Evolutionary conservation across 2,797 vertebrate genomes (phyloP), one percentile per base, ranked within the genome.

Genomic region (Clarias laeviceps): DNA sequence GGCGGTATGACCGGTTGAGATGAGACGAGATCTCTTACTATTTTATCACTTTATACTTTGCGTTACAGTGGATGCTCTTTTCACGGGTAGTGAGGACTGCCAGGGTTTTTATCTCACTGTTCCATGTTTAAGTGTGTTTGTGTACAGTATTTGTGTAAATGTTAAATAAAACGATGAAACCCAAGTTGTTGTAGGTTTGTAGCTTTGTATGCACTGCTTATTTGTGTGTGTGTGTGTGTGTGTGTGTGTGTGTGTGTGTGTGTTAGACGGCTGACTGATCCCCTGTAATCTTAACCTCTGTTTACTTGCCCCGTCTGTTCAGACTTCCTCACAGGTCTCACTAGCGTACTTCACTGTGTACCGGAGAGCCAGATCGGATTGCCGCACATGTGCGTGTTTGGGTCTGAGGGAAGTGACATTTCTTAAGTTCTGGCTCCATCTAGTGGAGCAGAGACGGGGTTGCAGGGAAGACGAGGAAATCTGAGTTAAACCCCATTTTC

Each of bases 401-500:
- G 2, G 65, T 32, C 12, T 9, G 1, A 37, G 6, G 6, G 24
- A 20, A 4, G 8, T 29, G 57, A 68, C n/a, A 84, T 1, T 5
- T 84, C 1, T 84, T 59, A 45, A 24, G 11, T 17, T 59, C 45
- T 34, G 68, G 32, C 85, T 24, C 84, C 84, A 87, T 82, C 86
- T 84, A 12, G 29, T 89, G 88, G 86, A 80, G 6, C 5, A 70
- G 24, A 9, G 14, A 5, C n/a, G 4, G 14, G 9, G 1, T 37
- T 68, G 3, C 62, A 56, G 15, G 56, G 7, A 77, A n/a, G 56
- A 68, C 6, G 5, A 57, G 29, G 18, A 56, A 3, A 8, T 66
- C 20, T 40, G 11, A 45, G 6, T 37, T 69, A 69, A 69, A 37
- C 37, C 32, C 9, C 20, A 37, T 37, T 22, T 50, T 12, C 45